phyloP scores from a whole-genome alignment of 2,113 vertebrate species.

The Meriones unguiculatus region DNA sequence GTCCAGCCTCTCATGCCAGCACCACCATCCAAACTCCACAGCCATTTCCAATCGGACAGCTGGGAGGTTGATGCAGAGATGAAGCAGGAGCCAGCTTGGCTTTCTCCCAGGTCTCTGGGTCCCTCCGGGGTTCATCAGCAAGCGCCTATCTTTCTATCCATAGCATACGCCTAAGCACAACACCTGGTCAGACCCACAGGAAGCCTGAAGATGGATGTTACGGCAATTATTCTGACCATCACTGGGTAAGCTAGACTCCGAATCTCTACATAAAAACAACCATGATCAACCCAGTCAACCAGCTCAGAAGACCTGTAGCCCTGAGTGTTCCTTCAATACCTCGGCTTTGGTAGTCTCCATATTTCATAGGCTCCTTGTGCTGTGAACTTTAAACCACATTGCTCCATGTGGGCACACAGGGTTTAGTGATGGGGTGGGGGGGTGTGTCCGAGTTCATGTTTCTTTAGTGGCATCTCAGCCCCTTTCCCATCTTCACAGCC shows the following conservation, averaged over 20 bases:
- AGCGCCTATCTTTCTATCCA: conserved; percentile 64
- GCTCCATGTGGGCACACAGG: background rate
- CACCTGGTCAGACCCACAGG: conserved; percentile 66
- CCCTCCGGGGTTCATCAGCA: conserved; percentile 73
- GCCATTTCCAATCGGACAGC: conserved; percentile 52
- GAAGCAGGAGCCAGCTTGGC: conserved; percentile 68
- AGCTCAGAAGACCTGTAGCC: background rate
- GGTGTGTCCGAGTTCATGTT: background rate
- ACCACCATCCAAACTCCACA: conserved; percentile 16
- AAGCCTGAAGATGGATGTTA: conserved; percentile 37
- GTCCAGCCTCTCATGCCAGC: conserved; percentile 54
- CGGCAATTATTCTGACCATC: conserved; percentile 46
- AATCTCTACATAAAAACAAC: conserved; percentile 44
- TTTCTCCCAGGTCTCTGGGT: conserved; percentile 54
- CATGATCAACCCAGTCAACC: conserved; percentile 6
- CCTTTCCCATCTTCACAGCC: background rate
- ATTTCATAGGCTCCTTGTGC: background rate
- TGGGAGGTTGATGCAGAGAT: conserved; percentile 60
- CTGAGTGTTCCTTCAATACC: background rate
- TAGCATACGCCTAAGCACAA: conserved; percentile 40
- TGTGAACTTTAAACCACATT: background rate
- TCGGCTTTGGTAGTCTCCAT: conserved; percentile 1
- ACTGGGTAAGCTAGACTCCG: conserved; percentile 45
- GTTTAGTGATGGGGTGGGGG: background rate
- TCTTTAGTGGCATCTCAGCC: background rate